Evolutionary conservation across 2,113 vertebrate species (phyloP), one percentile per base, ranked within the genome.

Genomic region (Dipodomys stephensi): DNA sequence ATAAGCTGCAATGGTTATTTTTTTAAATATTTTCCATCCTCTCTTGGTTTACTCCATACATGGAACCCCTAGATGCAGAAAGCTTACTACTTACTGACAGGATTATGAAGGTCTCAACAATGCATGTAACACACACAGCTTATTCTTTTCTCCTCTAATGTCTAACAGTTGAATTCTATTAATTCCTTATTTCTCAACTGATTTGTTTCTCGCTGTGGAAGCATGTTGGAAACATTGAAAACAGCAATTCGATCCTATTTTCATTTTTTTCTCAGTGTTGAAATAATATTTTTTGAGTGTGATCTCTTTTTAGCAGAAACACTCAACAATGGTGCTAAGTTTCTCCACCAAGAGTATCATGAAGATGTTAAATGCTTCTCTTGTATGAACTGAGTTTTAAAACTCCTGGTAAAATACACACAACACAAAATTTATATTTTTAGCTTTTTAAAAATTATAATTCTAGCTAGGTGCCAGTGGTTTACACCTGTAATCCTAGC

Each of bases 241-340:
- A 57, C n/a, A 93, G 77, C 27, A 46, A 69, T 85, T 94, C 71
- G 46, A 84, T 77, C 81, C 93, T 97, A 92, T 88, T 97, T 97
- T 93, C 94, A 77, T 97, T 97, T 95, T 96, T 96, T 57, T 97
- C 90, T 95, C 91, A 97, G 93, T 46, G 53, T 77, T 83, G 46
- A 88, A 82, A 64, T 60, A 83, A 20, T 80, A 67, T 95, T 94
- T 35, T 0, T 97, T 96, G 80, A 97, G 93, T 95, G 96, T 96
- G 87, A 94, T 64, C 32, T 95, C 92, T 97, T 97, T 97, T 96
- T 96, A 96, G 80, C 95, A 96, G 96, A 96, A 94, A 88, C 87
- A 95, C 94, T 87, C 96, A 91, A 92, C 30, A 90, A 95, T 80
- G 65, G 83, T 78, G 84, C 93, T 97, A 49, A 12, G 82, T 96